These are phyloP conservation scores for Ormyrus labotus DNA, from an alignment of 2,888 invertebrate species.

Conservation along the genomic window DNA sequence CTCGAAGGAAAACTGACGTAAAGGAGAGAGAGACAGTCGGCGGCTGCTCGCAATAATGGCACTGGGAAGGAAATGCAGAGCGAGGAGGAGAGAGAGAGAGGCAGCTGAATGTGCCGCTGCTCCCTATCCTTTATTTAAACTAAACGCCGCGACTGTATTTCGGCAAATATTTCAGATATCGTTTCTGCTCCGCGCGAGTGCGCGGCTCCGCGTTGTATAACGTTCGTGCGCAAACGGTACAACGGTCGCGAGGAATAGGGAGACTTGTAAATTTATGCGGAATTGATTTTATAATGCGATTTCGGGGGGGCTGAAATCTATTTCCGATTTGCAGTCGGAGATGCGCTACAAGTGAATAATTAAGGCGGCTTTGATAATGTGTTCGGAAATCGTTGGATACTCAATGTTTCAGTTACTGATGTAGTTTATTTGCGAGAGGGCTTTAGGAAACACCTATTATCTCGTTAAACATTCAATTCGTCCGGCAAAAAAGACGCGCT, in stretches of 20 bases:
- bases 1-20: not conserved
- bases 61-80: not conserved
- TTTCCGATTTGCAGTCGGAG: constrained; percentile 1
- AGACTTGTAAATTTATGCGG: constrained; percentile 26
- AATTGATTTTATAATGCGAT: constrained; percentile 38
- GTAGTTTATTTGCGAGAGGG: no score
- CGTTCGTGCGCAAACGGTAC: not conserved
- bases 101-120: not conserved
- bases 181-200: not conserved
- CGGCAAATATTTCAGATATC: constrained; percentile 39
- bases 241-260: not conserved
- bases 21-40: not conserved
- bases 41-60: constrained; percentile 27
- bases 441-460: no score
- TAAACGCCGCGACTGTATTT: not conserved
- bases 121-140: constrained; percentile 45
- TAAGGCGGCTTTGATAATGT: not conserved
- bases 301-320: constrained; percentile 10
- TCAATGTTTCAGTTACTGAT: not conserved
- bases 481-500: no score
- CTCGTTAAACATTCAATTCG: no score
- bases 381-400: not conserved
- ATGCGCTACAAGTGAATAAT: constrained; percentile 2
- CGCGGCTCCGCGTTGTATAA: no score
- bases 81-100: not conserved